Conservation (phyloP, 2,797 vertebrate species). For the Lemur catta region DNA sequence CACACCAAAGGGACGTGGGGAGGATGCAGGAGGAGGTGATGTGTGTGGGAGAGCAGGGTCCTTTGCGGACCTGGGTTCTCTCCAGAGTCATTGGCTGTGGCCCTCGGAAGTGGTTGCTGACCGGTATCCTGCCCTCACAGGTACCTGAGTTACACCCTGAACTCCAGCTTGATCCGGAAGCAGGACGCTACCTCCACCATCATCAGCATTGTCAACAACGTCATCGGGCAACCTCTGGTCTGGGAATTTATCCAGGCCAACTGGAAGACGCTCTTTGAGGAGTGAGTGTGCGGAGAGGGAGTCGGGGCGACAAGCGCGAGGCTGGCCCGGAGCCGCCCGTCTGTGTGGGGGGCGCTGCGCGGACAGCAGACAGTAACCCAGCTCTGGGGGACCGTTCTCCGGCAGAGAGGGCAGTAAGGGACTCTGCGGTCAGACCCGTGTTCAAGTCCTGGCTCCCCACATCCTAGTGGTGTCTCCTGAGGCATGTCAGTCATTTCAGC, state of each 20-base stretch:
- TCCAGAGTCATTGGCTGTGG: not conserved
- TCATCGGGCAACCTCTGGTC: conserved; percentile 89
- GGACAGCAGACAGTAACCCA: not conserved
- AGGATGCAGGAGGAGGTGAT: fast-evolving
- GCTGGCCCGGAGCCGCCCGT: too few species aligned
- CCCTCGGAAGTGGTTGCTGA: not conserved
- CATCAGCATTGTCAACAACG: conserved; percentile 87
- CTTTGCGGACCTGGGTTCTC: not conserved
- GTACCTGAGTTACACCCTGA: conserved; percentile 90
- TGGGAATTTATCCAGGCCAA: conserved; percentile 93
- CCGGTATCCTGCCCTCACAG: conserved; percentile 74
- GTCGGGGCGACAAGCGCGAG: fast-evolving
- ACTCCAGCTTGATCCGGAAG: conserved; percentile 91
- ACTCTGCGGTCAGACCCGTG: not conserved
- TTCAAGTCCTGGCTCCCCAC: not conserved
- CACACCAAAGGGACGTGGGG: not conserved
- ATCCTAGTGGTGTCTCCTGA: not conserved
- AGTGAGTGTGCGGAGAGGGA: conserved; percentile 83
- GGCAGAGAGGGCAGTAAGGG: not conserved
- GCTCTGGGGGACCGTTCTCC: not conserved
- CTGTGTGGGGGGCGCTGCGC: not conserved
- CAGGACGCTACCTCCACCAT: conserved; percentile 93
- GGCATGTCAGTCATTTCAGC: not conserved
- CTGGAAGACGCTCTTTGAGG: conserved; percentile 87
- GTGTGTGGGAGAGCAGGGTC: not conserved